Percentiles rank a stretch among this genome's conserved stretches.
phyloP scores from a whole-genome alignment of 2,113 vertebrate genomes.

The Alaudala cheleensis region DNA sequence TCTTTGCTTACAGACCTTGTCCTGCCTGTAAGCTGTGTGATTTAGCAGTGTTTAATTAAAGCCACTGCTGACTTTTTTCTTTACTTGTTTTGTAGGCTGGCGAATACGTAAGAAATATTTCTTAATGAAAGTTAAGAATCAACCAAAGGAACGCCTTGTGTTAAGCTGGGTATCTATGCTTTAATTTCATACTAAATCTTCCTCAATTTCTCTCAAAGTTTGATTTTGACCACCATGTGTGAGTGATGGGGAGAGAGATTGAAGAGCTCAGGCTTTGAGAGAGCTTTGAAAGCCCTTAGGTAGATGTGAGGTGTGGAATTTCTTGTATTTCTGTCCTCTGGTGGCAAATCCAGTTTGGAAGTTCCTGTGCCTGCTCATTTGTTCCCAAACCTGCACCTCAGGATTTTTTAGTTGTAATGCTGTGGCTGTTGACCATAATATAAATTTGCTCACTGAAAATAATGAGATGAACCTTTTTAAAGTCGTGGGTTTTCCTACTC shows the following conservation, averaged over 20 bases:
- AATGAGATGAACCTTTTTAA: not conserved
- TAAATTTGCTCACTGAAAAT: not conserved
- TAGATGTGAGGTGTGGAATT: not conserved
- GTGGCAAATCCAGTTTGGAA: not conserved
- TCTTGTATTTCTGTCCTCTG: not conserved
- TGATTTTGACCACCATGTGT: not conserved
- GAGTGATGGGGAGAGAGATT: not conserved
- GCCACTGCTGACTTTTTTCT: not conserved
- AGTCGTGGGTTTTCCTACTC: not conserved
- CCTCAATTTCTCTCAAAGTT: not conserved
- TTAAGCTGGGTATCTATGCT: constrained; percentile 90
- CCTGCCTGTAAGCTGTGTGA: not conserved
- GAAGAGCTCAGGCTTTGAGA: not conserved
- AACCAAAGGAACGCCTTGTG: constrained; percentile 90
- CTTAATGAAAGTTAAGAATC: constrained; percentile 93
- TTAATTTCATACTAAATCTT: not conserved
- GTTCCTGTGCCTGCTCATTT: not conserved
- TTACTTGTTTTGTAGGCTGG: constrained; percentile 81
- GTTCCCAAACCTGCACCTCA: not conserved
- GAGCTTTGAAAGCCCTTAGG: not conserved
- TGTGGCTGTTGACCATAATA: not conserved
- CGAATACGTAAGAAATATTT: constrained; percentile 96
- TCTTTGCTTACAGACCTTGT: not conserved
- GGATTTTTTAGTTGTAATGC: not conserved
- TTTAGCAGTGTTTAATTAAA: not conserved